phyloP scores from a whole-genome alignment of 2,113 vertebrate genomes.

The Felis chaus region DNA sequence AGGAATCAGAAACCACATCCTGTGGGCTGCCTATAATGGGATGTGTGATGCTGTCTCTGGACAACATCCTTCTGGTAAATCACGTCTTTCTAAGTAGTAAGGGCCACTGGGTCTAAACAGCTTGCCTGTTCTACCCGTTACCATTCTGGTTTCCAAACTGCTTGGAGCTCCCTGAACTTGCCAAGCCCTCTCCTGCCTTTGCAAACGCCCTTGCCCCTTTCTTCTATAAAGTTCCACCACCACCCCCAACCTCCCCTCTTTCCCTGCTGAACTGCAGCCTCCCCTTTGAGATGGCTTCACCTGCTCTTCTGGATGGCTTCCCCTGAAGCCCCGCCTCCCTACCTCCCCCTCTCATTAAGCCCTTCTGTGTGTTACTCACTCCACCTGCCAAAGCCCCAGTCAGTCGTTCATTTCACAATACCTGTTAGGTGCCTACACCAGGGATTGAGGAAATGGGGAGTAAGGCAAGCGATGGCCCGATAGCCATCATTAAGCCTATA shows the following conservation, averaged over 20 bases:
- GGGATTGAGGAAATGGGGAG: not conserved
- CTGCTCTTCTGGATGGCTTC: not conserved
- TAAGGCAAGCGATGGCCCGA: not conserved
- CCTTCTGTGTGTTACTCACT: not conserved
- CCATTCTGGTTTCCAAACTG: not conserved
- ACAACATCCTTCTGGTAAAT: not conserved
- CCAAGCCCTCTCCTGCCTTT: not conserved
- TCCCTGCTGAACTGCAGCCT: not conserved
- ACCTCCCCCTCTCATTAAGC: too few species aligned
- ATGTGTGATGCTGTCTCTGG: accelerated
- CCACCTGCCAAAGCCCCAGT: not conserved
- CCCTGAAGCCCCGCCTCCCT: not conserved
- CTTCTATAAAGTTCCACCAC: not conserved
- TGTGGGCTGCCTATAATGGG: accelerated
- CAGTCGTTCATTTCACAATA: not conserved
- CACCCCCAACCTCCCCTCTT: not conserved
- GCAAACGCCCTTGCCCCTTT: not conserved
- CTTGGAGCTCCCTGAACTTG: not conserved
- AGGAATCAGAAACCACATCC: not conserved
- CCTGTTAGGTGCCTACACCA: not conserved
- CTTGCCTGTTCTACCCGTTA: not conserved
- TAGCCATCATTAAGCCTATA: not conserved
- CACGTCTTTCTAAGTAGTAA: not conserved
- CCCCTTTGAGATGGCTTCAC: not conserved
- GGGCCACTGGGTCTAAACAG: not conserved